A percentile compares a stretch with the other conserved stretches of the same genome.
Evolutionary conservation across 2,797 vertebrate species (phyloP).

Genomic region (Naso thynnoides): DNA sequence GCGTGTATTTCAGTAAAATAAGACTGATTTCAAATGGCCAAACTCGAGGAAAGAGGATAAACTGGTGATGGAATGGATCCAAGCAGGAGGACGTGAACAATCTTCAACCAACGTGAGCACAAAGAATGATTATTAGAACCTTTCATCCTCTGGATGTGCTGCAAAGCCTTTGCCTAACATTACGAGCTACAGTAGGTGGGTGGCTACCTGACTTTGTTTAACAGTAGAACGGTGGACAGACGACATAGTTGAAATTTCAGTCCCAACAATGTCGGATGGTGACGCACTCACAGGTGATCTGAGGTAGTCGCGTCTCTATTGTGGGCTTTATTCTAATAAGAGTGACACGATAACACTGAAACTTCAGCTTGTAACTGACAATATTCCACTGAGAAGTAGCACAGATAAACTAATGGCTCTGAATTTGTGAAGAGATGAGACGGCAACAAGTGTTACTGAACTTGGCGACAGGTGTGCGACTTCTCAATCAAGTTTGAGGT

Average conservation of each 20-base stretch:
- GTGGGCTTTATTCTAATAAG: neutral
- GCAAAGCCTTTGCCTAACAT: neutral
- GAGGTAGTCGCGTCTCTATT: slow-evolving; percentile 1
- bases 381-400: neutral
- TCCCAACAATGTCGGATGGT: slow-evolving; percentile 23
- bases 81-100: neutral
- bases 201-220: neutral
- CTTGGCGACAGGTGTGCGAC: neutral
- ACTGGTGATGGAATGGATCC: neutral
- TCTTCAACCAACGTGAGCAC: neutral
- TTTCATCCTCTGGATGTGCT: neutral
- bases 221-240: slow-evolving; percentile 10
- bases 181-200: neutral
- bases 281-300: neutral
- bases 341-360: neutral
- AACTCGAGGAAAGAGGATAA: neutral
- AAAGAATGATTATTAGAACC: too few species aligned
- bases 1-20: neutral
- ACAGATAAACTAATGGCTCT: fast-evolving
- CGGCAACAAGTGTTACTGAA: neutral
- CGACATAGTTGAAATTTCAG: slow-evolving; percentile 42
- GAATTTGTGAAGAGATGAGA: neutral
- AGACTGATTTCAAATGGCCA: neutral
- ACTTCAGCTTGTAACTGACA: neutral
- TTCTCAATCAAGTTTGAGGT: fast-evolving